These are phyloP conservation scores for Condylostylus longicornis DNA, from an alignment of 1,140 invertebrate genomes.

Conservation along the genomic window DNA sequence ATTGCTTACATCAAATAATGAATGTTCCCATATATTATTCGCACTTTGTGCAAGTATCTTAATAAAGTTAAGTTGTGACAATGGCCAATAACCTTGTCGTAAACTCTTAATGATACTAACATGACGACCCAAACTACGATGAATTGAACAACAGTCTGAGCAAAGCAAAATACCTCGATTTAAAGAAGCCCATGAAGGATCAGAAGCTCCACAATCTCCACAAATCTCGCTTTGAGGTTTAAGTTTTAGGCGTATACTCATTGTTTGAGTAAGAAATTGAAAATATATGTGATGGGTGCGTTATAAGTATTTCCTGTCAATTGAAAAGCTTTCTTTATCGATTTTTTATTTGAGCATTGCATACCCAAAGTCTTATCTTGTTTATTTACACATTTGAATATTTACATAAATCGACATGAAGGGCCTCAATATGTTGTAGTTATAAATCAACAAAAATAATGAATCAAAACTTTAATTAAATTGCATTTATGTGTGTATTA, in stretches of 20 bases:
- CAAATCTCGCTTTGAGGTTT: constrained; percentile 58
- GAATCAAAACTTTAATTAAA: too few species aligned
- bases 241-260: constrained; percentile 62
- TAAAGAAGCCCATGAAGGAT: constrained; percentile 90
- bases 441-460: too few species aligned
- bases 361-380: too few species aligned
- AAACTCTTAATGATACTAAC: constrained; percentile 90
- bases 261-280: too few species aligned
- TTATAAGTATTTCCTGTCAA: too few species aligned
- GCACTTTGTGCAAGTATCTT: constrained; percentile 77
- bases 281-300: too few species aligned
- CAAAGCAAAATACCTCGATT: constrained; percentile 91
- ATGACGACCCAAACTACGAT: constrained; percentile 87
- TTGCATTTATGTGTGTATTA: too few species aligned
- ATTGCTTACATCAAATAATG: constrained; percentile 69
- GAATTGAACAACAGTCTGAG: constrained; percentile 92
- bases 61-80: constrained; percentile 75
- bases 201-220: constrained; percentile 64
- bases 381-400: too few species aligned
- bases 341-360: too few species aligned
- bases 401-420: too few species aligned
- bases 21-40: constrained; percentile 96
- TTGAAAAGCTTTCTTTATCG: too few species aligned
- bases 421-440: too few species aligned
- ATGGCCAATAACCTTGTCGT: constrained; percentile 76